phyloP scores from a whole-genome alignment of 2,797 vertebrate species.

The Serranus cabrilla region DNA sequence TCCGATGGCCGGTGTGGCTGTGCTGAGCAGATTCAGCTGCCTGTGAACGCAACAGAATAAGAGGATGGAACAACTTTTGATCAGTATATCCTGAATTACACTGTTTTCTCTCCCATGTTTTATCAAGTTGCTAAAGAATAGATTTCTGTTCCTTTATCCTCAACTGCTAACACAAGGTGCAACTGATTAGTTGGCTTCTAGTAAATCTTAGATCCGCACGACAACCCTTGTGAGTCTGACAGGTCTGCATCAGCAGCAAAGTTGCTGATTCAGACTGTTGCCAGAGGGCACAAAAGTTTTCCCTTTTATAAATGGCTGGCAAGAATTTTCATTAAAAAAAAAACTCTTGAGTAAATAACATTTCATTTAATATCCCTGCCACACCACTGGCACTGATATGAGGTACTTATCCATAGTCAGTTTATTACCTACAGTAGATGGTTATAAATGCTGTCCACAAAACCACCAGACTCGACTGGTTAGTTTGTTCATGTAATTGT shows the following conservation, averaged over 20 bases:
- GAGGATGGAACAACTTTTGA: background rate
- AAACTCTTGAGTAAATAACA: background rate
- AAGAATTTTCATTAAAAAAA: background rate
- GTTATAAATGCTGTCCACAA: too few relatives aligned
- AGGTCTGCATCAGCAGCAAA: slow-evolving; percentile 9
- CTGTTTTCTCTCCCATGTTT: background rate
- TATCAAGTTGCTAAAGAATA: background rate
- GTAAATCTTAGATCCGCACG: background rate
- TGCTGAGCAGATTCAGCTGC: slow-evolving; percentile 97
- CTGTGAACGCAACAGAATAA: slow-evolving; percentile 73
- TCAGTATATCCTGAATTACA: too few relatives aligned
- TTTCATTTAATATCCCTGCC: background rate
- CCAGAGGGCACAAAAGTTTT: background rate
- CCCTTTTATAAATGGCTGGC: background rate
- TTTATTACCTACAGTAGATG: too few relatives aligned
- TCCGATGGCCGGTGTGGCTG: slow-evolving; percentile 96
- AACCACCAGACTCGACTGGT: too few relatives aligned
- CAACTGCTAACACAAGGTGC: background rate
- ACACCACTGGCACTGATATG: background rate
- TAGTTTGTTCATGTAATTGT: too few relatives aligned
- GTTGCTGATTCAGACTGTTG: slow-evolving; percentile 1
- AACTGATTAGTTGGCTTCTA: background rate
- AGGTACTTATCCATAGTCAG: too few relatives aligned
- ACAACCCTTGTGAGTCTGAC: slow-evolving; percentile 13
- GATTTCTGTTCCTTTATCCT: background rate